Percentiles rank a stretch among this genome's conserved stretches.
These are phyloP conservation scores for Rhagoletis pomonella DNA, from an alignment of 1,140 invertebrate species.

Conservation along the genomic window DNA sequence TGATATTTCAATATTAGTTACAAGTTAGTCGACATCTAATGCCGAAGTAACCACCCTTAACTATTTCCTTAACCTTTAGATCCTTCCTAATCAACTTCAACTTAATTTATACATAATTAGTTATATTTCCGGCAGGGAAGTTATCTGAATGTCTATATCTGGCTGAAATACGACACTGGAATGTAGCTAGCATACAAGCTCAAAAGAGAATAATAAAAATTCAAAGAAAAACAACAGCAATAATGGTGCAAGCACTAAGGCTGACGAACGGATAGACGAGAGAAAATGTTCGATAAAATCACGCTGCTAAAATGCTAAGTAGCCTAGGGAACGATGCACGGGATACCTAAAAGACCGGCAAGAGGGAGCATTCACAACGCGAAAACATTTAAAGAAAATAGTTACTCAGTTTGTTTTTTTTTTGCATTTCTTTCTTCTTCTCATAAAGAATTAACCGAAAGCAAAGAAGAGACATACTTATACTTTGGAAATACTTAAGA, in stretches of 20 bases:
- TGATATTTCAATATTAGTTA: too few species aligned
- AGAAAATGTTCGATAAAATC: neutral
- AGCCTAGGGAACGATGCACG: neutral
- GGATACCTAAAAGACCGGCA: neutral
- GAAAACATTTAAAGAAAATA: neutral
- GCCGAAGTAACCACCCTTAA: too few species aligned
- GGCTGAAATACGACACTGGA: neutral
- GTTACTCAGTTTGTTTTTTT: neutral
- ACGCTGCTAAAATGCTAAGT: constrained; percentile 10
- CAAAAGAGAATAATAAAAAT: neutral
- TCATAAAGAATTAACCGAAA: neutral
- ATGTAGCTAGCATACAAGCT: neutral
- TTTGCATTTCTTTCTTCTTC: too few species aligned
- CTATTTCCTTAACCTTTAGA: too few species aligned
- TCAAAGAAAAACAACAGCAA: neutral
- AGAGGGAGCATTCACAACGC: neutral
- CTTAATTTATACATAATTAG: too few species aligned
- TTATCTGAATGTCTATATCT: too few species aligned
- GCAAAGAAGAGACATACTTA: too few species aligned
- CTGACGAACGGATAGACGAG: neutral
- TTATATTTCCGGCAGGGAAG: too few species aligned
- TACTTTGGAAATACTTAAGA: too few species aligned
- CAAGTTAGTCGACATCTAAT: too few species aligned
- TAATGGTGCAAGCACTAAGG: too few species aligned
- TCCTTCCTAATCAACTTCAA: too few species aligned